Evolutionary conservation across 2,797 vertebrate genomes (phyloP), one percentile per base, ranked within the genome.

Genomic region (Sebastiscus tertius): DNA sequence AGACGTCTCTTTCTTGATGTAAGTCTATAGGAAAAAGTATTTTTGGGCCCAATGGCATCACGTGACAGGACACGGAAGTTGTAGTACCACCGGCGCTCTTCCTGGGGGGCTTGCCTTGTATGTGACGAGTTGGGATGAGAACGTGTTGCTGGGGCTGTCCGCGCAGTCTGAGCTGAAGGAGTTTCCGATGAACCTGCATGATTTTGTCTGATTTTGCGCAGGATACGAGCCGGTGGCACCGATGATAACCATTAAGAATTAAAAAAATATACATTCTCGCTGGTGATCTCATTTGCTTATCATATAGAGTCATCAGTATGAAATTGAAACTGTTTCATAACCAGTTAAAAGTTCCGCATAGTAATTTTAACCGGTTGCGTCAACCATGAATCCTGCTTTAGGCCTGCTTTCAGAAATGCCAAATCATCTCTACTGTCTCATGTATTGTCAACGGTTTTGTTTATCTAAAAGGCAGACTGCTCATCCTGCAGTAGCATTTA

Each of bases 141-240:
- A 42, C 39, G 14, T 16, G 6, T 42, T 42, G 39, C 39, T 42
- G 0, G 39, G 39, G 16, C 39, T 42, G 14, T 16, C 39, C 6
- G 34, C 34, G 36, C 12, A 56, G 3, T 56, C 12, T 26, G 55
- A 58, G 24, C 39, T 0, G 14, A 42, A 42, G 39, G 39, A 42
- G 39, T 42, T 42, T 42, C 39, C 14, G 14, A 0, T 16, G 39
- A 42, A 42, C 39, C 39, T 42, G 39, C 14, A 42, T 42, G 39
- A 42, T 7, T 42, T 42, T 24, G 14, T 18, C 2, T 18, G 16
- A 59, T 59, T 18, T 29, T 58, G 58, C 3, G 26, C 8, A 8
- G 14, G 18, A 0, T 59, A 7, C 0, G 14, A 59, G 4, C 14
- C 26, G 14, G 26, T 29, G 26, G 56, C 56, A 58, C 26, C 0